Base-by-base conservation (phyloP, 2,888 invertebrate species). In the Amiota mariae region DNA sequence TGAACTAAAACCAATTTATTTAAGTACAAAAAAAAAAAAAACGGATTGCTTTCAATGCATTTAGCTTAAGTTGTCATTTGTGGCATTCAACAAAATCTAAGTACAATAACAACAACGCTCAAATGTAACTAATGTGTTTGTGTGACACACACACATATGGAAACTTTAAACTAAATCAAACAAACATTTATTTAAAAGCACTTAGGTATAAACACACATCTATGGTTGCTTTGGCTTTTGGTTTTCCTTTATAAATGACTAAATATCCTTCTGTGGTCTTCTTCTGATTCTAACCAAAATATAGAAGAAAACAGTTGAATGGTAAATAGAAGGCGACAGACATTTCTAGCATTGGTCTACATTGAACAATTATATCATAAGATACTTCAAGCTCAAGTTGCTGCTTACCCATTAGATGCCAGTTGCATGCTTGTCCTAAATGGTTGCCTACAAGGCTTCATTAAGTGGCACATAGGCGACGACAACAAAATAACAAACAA, bases 1-100 rank as follows among this genome's bases (percentile, higher is more conserved):
- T 71, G 78, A 82, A 84, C 78, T 72, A 76, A 81, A 85, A 81
- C 82, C 79, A 83, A 85, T 83, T 85, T 84, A 84, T 81, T 72
- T 79, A 81, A 77, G 84, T 77, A 80, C 82, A 78, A 75, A 76
- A 71, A 73, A 75, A 61, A 80, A 76, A 76, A 71, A 73, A 75
- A 61, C 79, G 76, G 46, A n/a, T 77, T 85, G 81, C 84, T 85
- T 85, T 85, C 12, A 76, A 59, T 59, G 20, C n/a, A 24, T 2
- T 2, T 74, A 72, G 75, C 71, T 79, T 72, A 74, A 61, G 67
- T 66, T 79, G 54, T 68, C 79, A 77, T 73, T 67, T 72, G 76
- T 70, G 71, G 77, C 77, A 78, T 54, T 15, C 9, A 13, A 54
- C 54, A 54, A 54, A 15, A 15, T n/a, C 54, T 15, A n/a, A 15